A percentile compares a stretch with the other conserved stretches of the same genome.
These are phyloP conservation scores for Clarias laeviceps DNA, from an alignment of 2,797 vertebrate genomes.

Conservation along the genomic window DNA sequence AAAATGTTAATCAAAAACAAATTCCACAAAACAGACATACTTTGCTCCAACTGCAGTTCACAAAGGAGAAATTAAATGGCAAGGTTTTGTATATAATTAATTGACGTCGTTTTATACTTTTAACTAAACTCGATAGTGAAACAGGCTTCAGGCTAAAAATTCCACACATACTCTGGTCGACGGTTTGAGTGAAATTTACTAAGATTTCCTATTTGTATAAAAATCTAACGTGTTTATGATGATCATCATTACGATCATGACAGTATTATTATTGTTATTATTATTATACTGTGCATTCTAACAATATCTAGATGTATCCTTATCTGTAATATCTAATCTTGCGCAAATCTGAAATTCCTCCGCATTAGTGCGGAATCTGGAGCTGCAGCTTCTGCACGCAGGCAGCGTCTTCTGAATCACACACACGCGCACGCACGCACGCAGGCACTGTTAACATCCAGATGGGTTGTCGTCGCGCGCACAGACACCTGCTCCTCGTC, in stretches of 20 bases:
- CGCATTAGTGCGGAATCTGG: conserved; percentile 50
- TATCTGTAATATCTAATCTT: not conserved
- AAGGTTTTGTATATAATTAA: not conserved
- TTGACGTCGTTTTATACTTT: not conserved
- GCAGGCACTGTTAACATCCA: not conserved
- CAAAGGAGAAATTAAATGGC: not conserved
- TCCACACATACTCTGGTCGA: not conserved
- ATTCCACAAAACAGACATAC: not conserved
- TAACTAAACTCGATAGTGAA: not conserved
- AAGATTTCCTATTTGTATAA: not conserved
- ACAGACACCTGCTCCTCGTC: conserved; percentile 72
- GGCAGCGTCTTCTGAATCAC: not conserved
- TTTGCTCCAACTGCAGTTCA: not conserved
- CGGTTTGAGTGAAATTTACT: not conserved
- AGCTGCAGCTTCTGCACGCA: conserved; percentile 30
- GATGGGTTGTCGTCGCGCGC: conserved; percentile 11
- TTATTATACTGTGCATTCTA: not conserved
- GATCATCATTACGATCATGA: not conserved
- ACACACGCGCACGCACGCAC: not conserved
- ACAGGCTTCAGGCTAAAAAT: not conserved
- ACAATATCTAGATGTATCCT: not conserved
- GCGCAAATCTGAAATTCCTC: conserved; percentile 32
- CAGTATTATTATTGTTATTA: not conserved
- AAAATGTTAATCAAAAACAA: not conserved
- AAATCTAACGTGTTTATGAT: not conserved